A percentile compares a stretch with the other conserved stretches of the same genome.
These are phyloP conservation scores for Oligia strigilis DNA, from an alignment of 2,888 invertebrate genomes.

Conservation along the genomic window DNA sequence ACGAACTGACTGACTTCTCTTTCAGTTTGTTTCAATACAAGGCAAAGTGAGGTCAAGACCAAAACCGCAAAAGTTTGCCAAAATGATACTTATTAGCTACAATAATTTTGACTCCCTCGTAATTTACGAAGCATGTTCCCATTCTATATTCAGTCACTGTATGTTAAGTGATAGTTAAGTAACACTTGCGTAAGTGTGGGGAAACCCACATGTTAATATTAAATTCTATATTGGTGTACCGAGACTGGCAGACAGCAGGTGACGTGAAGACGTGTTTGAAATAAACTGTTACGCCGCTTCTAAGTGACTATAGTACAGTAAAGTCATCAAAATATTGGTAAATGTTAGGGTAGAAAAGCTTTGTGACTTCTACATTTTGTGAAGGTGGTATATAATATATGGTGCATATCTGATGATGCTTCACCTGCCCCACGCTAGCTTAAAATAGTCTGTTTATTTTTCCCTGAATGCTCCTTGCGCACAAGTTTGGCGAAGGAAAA, in stretches of 20 bases:
- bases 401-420: conserved; percentile 34
- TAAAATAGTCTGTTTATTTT: neutral
- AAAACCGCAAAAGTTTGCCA: neutral
- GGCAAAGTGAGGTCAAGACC: too few species aligned
- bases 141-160: conserved; percentile 38
- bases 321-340: conserved; percentile 30
- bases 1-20: too few species aligned
- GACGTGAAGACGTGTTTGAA: conserved; percentile 45
- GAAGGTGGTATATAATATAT: conserved; percentile 7
- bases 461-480: too few species aligned
- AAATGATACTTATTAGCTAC: neutral
- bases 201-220: conserved; percentile 47
- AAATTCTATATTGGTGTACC: conserved; percentile 51
- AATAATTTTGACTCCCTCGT: neutral
- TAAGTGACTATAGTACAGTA: neutral
- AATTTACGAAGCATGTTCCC: neutral
- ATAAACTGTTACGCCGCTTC: conserved; percentile 37
- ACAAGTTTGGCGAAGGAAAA: neutral
- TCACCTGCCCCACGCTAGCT: too few species aligned
- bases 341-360: conserved; percentile 34
- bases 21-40: neutral
- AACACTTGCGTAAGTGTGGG: conserved; percentile 25
- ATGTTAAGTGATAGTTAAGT: conserved; percentile 33
- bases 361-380: neutral
- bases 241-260: conserved; percentile 52